Percentiles rank a stretch among this genome's conserved stretches.
phyloP scores from a whole-genome alignment of 2,888 invertebrate species.

The Dastarcus helophoroides region DNA sequence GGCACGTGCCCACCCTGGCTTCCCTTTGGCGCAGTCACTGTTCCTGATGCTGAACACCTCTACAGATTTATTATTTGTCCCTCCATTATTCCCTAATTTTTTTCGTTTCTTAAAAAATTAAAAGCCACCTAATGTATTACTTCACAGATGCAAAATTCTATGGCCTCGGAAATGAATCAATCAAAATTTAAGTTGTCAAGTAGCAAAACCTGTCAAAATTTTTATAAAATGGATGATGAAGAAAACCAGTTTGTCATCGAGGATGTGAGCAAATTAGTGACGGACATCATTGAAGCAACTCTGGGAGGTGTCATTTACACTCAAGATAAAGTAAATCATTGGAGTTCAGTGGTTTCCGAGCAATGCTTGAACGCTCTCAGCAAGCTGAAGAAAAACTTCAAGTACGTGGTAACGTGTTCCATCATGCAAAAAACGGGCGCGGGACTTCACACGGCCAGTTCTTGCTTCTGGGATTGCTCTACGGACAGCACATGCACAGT shows the following conservation, averaged over 20 bases:
- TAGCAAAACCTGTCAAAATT: conserved; percentile 26
- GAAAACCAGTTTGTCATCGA: conserved; percentile 52
- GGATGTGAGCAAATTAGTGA: conserved; percentile 63
- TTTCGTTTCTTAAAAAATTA: too few species aligned
- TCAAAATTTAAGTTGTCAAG: too few species aligned
- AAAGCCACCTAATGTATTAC: too few species aligned
- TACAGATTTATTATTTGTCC: too few species aligned
- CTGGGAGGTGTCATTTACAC: conserved; percentile 62
- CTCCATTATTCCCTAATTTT: too few species aligned
- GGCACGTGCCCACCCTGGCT: too few species aligned
- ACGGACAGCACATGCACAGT: conserved; percentile 74
- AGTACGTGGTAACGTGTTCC: conserved; percentile 72
- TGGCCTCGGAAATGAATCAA: too few species aligned
- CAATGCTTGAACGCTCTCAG: conserved; percentile 59
- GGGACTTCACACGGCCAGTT: conserved; percentile 70
- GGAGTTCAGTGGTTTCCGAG: conserved; percentile 69
- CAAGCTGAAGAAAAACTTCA: conserved; percentile 69
- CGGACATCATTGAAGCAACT: conserved; percentile 61
- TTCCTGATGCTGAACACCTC: too few species aligned
- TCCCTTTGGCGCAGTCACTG: too few species aligned
- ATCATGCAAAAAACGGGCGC: conserved; percentile 79
- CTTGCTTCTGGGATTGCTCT: conserved; percentile 73
- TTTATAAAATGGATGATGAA: conserved; percentile 32
- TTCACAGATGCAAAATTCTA: too few species aligned
- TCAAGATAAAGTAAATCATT: conserved; percentile 53